These are phyloP conservation scores for Aphidius ervi DNA, from an alignment of 1,140 invertebrate genomes.

Conservation along the genomic window DNA sequence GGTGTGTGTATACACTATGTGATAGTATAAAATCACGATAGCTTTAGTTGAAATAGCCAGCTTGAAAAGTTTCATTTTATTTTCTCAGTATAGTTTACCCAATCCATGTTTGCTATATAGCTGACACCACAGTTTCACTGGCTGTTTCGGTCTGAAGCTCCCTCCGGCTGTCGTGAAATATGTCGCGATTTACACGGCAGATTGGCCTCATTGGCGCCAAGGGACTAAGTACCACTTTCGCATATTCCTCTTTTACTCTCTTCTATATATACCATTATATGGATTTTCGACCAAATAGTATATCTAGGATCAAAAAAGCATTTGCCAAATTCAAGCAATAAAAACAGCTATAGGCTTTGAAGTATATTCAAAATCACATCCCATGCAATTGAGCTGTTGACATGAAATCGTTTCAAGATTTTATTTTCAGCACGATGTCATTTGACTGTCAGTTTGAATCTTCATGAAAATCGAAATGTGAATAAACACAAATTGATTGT, in stretches of 20 bases:
- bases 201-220: conserved; percentile 51
- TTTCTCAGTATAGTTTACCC: conserved; percentile 14
- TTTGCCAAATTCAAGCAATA: conserved; percentile 39
- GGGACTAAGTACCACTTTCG: conserved; percentile 34
- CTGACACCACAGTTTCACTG: conserved; percentile 5
- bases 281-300: conserved; percentile 17
- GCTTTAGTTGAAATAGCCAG: conserved; percentile 29
- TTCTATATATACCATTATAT: not conserved
- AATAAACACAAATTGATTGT: no score
- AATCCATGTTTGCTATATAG: conserved; percentile 1
- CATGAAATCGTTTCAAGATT: no score
- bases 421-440: no score
- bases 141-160: conserved; percentile 14
- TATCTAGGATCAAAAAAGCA: conserved; percentile 49
- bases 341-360: not conserved
- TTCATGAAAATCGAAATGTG: no score
- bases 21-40: conserved; percentile 28
- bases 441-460: no score
- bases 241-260: conserved; percentile 10
- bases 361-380: no score
- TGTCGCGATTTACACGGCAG: conserved; percentile 53
- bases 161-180: conserved; percentile 45
- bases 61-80: conserved; percentile 32
- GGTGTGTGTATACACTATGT: no score
- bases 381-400: no score